Percentiles rank a stretch among this genome's conserved stretches.
These are phyloP conservation scores for Drosophila arawakana DNA, from an alignment of 1,140 invertebrate species.

Conservation along the genomic window DNA sequence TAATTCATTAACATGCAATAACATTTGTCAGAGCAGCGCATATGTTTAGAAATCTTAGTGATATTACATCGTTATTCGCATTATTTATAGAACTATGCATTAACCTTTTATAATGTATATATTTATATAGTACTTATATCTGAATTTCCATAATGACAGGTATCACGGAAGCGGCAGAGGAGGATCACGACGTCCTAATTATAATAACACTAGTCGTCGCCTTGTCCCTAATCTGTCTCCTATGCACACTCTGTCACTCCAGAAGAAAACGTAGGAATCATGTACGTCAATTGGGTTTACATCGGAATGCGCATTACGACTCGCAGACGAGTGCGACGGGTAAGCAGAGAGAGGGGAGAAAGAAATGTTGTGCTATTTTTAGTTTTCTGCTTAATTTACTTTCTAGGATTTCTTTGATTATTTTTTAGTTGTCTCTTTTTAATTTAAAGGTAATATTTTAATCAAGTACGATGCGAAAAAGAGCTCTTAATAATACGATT, in stretches of 20 bases:
- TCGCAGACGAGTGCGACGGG: constrained; percentile 84
- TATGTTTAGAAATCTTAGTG: constrained; percentile 6
- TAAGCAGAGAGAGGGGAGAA: constrained; percentile 24
- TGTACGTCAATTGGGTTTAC: constrained; percentile 79
- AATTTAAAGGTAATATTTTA: constrained; percentile 50
- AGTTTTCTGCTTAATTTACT: constrained; percentile 6
- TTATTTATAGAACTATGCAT: constrained; percentile 14
- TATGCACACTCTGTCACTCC: constrained; percentile 85
- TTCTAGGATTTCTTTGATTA: constrained; percentile 70
- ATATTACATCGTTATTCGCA: constrained; percentile 8
- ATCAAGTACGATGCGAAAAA: neutral
- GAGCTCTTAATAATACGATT: neutral
- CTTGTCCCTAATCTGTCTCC: constrained; percentile 85
- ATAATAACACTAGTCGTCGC: constrained; percentile 85
- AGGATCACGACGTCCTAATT: constrained; percentile 85
- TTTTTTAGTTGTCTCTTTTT: constrained; percentile 29
- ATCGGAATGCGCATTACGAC: constrained; percentile 84
- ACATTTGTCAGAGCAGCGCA: constrained; percentile 27
- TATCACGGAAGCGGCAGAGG: constrained; percentile 85
- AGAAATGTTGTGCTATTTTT: neutral
- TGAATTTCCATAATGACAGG: constrained; percentile 66
- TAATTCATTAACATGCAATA: constrained; percentile 21
- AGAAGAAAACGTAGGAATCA: constrained; percentile 84
- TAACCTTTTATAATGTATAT: neutral
- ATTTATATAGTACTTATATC: constrained; percentile 24